Evolutionary conservation across 2,113 vertebrate species (phyloP), one percentile per base, ranked within the genome.

Genomic region (Poicephalus gulielmi): DNA sequence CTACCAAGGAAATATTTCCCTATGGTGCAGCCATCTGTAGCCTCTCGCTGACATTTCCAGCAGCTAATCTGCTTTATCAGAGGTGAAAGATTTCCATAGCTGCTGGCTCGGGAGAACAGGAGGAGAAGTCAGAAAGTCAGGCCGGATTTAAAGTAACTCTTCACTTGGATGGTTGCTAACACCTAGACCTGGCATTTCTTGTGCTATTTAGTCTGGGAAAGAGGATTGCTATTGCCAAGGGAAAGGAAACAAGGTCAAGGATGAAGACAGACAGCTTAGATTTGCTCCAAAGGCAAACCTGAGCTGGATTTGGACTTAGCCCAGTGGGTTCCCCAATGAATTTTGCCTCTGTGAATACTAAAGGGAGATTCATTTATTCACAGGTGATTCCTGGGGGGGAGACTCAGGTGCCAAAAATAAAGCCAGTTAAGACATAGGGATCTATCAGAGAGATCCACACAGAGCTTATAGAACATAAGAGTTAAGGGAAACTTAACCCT

Each of bases 11-110:
- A 96, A 88, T 92, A 95, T 96, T 90, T 96, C 95, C 93, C 94
- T 91, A 90, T 95, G 60, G 94, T 94, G 96, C 95, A 94, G 71
- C 97, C 97, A 96, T 97, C 96, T 98, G 97, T 83, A 85, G 83
- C 67, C 50, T 95, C 88, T 92, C 83, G 67, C 69, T 95, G 96
- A 92, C 94, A 95, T 78, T 91, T 81, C 67, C 69, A 89, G 95
- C 57, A 70, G 83, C 93, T 83, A 94, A 95, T 93, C 95, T 93
- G 86, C 92, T 97, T 93, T 90, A 96, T 94, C 66, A 64, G 88
- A 88, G 82, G 93, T 81, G 90, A 91, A 83, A 86, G 88, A 85
- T 60, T 90, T 91, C 44, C 90, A 59, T 92, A 82, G 84, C n/a
- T 92, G 39, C 73, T 94, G 64, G 79, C 75, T 94, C 83, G 43